Base-by-base conservation (phyloP, 2,797 vertebrate genomes). In the Danio kyathit region DNA sequence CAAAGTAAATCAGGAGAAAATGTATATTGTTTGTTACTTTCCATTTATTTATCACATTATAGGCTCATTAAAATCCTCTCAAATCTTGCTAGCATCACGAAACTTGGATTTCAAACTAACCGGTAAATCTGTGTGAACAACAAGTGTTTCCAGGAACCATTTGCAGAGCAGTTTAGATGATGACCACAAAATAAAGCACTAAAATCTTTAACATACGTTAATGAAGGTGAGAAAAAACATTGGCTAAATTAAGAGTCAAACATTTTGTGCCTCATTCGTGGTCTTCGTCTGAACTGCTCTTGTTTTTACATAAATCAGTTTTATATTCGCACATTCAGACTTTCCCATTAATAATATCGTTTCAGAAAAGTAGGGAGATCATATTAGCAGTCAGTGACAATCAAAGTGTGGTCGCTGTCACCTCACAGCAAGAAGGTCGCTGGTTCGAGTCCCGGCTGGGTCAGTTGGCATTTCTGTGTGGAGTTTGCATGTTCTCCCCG, bases 11-110 rank as follows among this genome's bases (percentile, higher is more conserved):
- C 21, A 46, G 7, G 13, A 49, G 3, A 11, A 61, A 52, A 72
- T 54, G 1, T 11, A 19, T 29, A 13, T 63, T 74, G 44, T 43
- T 40, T 69, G 12, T 71, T 51, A 43, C 17, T 61, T 72, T 5
- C 48, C 8, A 43, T 79, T 79, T 79, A 79, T 79, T 79, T 43
- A 29, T 29, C 43, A 38, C 57, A 63, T 72, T 63, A 14, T 61
- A 63, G 48, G 38, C 44, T 71, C 56, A 63, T 61, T 51, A 13
- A 79, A 43, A 5, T 9, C 7, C 7, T 6, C 56, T 61, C 1
- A 41, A 60, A 52, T 57, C 57, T 74, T 38, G 7, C 51, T 43
- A 48, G 10, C 21, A 13, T 48, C 43, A 12, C 54, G 56, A 46
- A 60, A 21, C 71, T 41, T 74, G 17, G 11, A 29, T 60, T 60